Percentiles rank a stretch among this genome's conserved stretches.
phyloP scores from a whole-genome alignment of 2,113 vertebrate genomes.

The Pyxicephalus adspersus region DNA sequence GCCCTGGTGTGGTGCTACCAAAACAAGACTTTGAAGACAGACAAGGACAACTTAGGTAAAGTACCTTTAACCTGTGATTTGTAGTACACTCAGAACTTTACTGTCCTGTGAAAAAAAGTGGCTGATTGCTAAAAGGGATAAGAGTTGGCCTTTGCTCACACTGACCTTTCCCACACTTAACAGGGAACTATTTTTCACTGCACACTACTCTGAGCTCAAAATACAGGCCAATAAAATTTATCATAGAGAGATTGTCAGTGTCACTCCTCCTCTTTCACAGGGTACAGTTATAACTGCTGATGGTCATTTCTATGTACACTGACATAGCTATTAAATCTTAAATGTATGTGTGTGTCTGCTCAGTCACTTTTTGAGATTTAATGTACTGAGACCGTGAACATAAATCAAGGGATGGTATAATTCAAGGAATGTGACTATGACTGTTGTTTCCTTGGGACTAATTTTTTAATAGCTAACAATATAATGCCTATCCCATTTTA shows the following conservation, averaged over 20 bases:
- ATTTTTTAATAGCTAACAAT: too few species aligned
- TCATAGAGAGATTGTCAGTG: background rate
- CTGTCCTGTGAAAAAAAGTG: background rate
- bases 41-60: slow-evolving; percentile 97
- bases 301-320: too few species aligned
- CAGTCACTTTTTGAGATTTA: too few species aligned
- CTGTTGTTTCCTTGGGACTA: too few species aligned
- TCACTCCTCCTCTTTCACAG: background rate
- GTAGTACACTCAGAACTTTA: background rate
- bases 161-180: slow-evolving; percentile 64
- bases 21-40: slow-evolving; percentile 90
- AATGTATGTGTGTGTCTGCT: too few species aligned
- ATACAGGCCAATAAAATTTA: slow-evolving; percentile 43
- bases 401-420: background rate
- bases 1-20: slow-evolving; percentile 87
- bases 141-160: slow-evolving; percentile 71
- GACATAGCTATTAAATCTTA: too few species aligned
- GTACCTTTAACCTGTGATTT: background rate
- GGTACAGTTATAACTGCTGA: background rate
- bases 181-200: slow-evolving; percentile 46
- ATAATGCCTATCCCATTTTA: too few species aligned
- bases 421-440: too few species aligned
- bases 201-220: slow-evolving; percentile 56
- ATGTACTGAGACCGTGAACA: background rate
- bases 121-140: slow-evolving; percentile 9